Evolutionary conservation across 2,113 vertebrate species (phyloP), one percentile per base, ranked within the genome.

Genomic region (Muscicapa adusta): DNA sequence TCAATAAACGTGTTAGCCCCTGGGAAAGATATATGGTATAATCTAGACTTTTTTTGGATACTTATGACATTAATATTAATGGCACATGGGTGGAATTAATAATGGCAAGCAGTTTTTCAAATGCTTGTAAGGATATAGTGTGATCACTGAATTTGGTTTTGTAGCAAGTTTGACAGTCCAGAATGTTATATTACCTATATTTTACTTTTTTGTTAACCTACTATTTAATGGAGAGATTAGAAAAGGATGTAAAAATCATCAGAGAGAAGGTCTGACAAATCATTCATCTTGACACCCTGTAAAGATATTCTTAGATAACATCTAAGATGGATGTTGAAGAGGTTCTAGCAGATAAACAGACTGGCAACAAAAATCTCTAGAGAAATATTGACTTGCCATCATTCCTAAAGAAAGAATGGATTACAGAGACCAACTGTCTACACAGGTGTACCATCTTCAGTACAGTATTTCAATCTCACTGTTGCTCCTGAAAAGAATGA

Each of bases 261-360:
- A 91, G 48, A 72, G 24, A 74, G 22, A 74, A 81, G 80, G 53
- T 89, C 80, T 92, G 86, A 96, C 63, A 95, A 97, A 81, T 51
- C 48, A 74, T 89, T 96, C 24, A 70, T 95, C 91, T 85, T 60
- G 79, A 79, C 67, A 91, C 77, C 33, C 84, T 95, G 90, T 87
- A 76, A 83, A 82, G 68, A 82, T 60, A 89, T 92, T 96, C 31
- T 85, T 36, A 86, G n/a, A 45, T 51, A 51, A 51, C 77, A 88
- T 82, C 65, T 92, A 92, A 73, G 34, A 45, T 83, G 75, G 72
- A 66, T 92, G 66, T 92, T 90, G 82, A 89, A 95, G 91, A 93
- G 53, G 54, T 94, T 96, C 91, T 96, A 93, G 89, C 78, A 96
- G 80, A 91, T 88, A 96, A 96, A 96, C 57, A 70, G 91, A 63